Base-by-base conservation (phyloP, 2,888 invertebrate genomes). In the Metopia argyrocephala region DNA sequence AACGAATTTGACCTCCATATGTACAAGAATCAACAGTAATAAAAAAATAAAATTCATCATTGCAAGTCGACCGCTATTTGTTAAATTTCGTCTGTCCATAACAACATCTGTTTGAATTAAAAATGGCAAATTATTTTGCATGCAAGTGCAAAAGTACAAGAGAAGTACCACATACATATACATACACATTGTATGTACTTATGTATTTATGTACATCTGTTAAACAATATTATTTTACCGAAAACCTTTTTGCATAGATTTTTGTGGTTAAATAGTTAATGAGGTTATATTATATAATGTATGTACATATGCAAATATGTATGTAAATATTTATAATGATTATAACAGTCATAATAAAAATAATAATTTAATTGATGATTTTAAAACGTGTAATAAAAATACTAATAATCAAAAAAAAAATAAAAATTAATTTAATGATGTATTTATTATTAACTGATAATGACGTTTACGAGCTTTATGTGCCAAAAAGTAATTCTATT, bases 401-500 rank as follows among this genome's bases (percentile, higher is more conserved):
- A 46, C 18, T 56, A 69, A 48, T 7, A 65, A 68, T 21, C 20
- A n/a, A 2, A 15, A 38, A 38, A 12, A 52, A 20, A 5, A n/a
- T 2, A 28, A 25, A 50, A 2, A 38, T 38, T 38, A 38, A 38
- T 38, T 9, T 2, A 4, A 12, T 38, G 38, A 12, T 38, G 1
- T 1, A 15, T 15, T 38, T 38, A 38, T 38, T 66, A 52, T 59
- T 59, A 31, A 64, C 31, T 64, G 9, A 23, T 48, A 54, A 21
- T 66, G 57, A 75, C 59, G 57, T 61, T 75, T 45, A 5, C 23
- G 23, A 56, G 46, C 52, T 20, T 4, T 28, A 52, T 62, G 76
- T 80, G 80, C 28, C 46, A 27, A 59, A 68, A 21, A 54, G 20
- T 23, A 61, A 76, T 76, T 76, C 54, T 62, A 76, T 76, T 76